These are phyloP conservation scores for Phrynocephalus guinanensis DNA, from an alignment of 2,797 vertebrate genomes.

Conservation along the genomic window DNA sequence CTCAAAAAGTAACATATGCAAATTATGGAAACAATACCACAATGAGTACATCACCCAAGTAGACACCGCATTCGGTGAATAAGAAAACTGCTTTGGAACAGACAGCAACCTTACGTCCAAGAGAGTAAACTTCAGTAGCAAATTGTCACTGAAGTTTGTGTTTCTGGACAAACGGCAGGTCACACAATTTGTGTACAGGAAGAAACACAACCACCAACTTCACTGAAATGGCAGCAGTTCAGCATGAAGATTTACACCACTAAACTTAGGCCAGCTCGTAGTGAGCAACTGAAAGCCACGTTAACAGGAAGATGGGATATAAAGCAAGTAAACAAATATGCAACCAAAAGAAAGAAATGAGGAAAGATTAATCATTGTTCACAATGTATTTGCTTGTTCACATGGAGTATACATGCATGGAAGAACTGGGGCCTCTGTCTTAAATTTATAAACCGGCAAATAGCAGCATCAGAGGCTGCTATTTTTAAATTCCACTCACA, in stretches of 20 bases:
- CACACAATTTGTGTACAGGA: no score
- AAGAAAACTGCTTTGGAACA: neutral
- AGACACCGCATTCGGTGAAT: neutral
- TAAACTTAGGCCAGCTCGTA: no score
- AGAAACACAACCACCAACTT: no score
- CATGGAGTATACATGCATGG: neutral
- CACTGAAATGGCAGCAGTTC: no score
- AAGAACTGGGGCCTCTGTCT: neutral
- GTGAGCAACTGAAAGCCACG: no score
- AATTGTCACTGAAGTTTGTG: no score
- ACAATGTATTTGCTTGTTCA: neutral
- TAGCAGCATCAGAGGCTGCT: slow-evolving; percentile 7
- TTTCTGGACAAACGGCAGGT: no score
- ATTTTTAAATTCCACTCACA: slow-evolving; percentile 48
- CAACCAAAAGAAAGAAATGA: neutral
- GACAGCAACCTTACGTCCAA: neutral
- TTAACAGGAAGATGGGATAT: no score
- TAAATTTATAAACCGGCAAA: neutral
- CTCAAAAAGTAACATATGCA: neutral
- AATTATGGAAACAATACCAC: neutral
- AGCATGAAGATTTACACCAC: no score
- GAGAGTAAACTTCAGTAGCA: no score
- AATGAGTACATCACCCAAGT: neutral
- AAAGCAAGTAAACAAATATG: no score
- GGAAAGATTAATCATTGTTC: neutral